A percentile compares a stretch with the other conserved stretches of the same genome.
Evolutionary conservation across 2,888 invertebrate species (phyloP).

Genomic region (Agrochola lychnidis): DNA sequence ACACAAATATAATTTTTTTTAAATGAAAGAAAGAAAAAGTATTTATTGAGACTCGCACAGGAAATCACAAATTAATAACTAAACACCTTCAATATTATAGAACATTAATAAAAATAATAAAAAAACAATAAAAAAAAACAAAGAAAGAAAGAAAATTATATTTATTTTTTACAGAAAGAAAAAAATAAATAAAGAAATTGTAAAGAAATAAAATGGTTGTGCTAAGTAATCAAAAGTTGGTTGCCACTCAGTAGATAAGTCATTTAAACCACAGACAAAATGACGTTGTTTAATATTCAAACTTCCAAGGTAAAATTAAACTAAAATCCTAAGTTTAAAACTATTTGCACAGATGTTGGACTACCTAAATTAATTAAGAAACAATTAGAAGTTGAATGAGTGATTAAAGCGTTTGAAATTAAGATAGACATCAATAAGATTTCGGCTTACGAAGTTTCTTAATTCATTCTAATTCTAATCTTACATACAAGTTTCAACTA

Average conservation of each 20-base stretch:
- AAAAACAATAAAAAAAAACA: neutral
- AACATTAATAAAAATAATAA: too few relatives aligned
- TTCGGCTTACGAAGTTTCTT: slow-evolving; percentile 34
- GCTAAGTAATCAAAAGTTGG: neutral
- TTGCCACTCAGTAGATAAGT: neutral
- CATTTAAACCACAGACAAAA: neutral
- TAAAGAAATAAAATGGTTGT: neutral
- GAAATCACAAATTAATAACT: too few relatives aligned
- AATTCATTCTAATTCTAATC: slow-evolving; percentile 37
- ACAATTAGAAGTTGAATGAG: slow-evolving; percentile 53
- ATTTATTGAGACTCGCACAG: too few relatives aligned
- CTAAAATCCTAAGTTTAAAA: slow-evolving; percentile 51
- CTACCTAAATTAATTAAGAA: slow-evolving; percentile 53
- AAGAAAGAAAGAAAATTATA: neutral
- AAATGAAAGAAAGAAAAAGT: too few relatives aligned
- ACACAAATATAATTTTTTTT: too few relatives aligned
- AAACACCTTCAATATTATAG: too few relatives aligned
- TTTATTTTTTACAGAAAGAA: too few relatives aligned
- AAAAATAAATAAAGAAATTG: too few relatives aligned
- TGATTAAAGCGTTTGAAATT: slow-evolving; percentile 59
- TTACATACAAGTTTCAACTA: slow-evolving; percentile 12
- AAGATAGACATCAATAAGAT: slow-evolving; percentile 40
- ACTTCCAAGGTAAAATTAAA: slow-evolving; percentile 39
- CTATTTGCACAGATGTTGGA: slow-evolving; percentile 55
- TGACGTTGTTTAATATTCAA: neutral